Evolutionary conservation across 1,140 invertebrate species (phyloP), one percentile per base, ranked within the genome.

Genomic region (Littorina saxatilis): DNA sequence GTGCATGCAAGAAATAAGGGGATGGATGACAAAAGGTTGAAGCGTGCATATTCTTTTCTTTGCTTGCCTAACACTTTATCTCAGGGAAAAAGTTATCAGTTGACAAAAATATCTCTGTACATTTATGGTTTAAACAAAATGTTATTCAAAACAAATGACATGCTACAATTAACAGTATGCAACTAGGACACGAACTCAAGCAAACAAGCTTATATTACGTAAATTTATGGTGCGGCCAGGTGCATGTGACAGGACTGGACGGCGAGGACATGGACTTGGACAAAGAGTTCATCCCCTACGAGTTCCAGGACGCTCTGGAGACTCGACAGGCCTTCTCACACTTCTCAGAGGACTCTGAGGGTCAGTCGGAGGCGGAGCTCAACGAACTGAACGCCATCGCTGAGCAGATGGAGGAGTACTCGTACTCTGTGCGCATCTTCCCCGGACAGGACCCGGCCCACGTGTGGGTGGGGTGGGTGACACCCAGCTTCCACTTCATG

Each of bases 401-500:
- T 50, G 98, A 98, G 90, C 92, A 98, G 13, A 98, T 99, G 88
- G 98, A 99, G 91, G 98, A 99, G 93, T 99, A 99, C 92, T 99
- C 98, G 92, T 99, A 99, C 89, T 98, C 97, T 27, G 93, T 96
- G 17, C 91, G 97, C 74, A 97, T 99, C 74, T 99, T 94, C 85
- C 98, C 98, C 55, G 98, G 98, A 74, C 98, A 99, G 93, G 99
- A 99, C 92, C 98, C 98, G 0, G 96, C 96, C 0, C 97, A 99
- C 52, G 87, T 90, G 74, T 99, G 97, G 92, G 96, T 99, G 4
- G 99, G 99, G n/a, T 99, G 99, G 99, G 98, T 99, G 17, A 99
- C 98, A 0, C 98, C 98, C 0, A 97, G 99, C 88, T 99, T 99
- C 91, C 93, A 94, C 91, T 93, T 96, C 47, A 96, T 97, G 88